phyloP scores from a whole-genome alignment of 2,888 invertebrate genomes.

The Neoaliturus tenellus region DNA sequence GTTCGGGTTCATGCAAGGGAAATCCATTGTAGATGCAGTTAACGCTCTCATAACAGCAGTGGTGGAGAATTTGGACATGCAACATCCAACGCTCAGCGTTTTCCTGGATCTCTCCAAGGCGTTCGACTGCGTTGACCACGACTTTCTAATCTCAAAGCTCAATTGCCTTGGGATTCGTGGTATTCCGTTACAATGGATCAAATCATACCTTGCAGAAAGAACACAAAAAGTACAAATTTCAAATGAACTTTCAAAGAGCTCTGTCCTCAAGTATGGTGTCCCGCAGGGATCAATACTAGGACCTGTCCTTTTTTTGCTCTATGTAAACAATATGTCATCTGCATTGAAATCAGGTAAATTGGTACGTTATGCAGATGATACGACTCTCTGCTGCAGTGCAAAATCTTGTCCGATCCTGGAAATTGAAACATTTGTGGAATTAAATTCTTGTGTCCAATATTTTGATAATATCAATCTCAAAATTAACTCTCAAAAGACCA shows the following conservation, averaged over 20 bases:
- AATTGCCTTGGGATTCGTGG: background rate
- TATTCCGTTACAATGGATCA: background rate
- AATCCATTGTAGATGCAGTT: constrained; percentile 20
- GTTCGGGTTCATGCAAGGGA: constrained; percentile 21
- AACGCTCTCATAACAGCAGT: background rate
- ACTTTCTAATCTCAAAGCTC: constrained; percentile 28
- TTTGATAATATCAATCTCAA: background rate
- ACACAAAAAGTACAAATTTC: background rate
- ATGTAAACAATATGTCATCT: background rate
- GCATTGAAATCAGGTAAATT: background rate
- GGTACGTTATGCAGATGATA: background rate
- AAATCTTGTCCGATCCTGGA: background rate
- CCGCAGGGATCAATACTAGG: background rate
- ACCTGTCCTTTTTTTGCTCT: background rate
- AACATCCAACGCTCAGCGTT: too few relatives aligned
- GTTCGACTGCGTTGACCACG: constrained; percentile 44
- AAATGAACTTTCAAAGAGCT: background rate
- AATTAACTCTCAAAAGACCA: background rate
- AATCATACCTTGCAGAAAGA: background rate
- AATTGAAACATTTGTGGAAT: background rate
- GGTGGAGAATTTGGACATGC: too few relatives aligned
- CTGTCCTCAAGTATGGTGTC: background rate
- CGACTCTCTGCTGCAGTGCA: background rate
- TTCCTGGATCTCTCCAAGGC: constrained; percentile 41
- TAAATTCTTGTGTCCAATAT: background rate